Conservation (phyloP, 2,113 vertebrate species). For the rat (Rattus norvegicus) region DNA sequence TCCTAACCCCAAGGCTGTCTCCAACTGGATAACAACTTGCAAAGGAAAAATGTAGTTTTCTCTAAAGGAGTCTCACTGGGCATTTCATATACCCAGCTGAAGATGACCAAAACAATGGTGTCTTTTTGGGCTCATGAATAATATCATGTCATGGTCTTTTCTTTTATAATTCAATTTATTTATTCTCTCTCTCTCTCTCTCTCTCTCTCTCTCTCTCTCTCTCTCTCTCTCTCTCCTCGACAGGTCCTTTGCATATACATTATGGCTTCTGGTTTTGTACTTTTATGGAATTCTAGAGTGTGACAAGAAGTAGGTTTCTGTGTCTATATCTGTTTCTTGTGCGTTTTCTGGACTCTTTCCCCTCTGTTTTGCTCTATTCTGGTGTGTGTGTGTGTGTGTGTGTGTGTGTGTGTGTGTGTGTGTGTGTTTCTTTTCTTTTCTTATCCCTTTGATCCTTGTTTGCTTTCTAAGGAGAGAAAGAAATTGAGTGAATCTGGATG, state of each 20-base stretch:
- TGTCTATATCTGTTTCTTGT: background rate
- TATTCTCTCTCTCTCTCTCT: background rate
- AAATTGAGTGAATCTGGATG: background rate
- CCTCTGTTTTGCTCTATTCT: background rate
- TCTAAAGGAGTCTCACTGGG: background rate
- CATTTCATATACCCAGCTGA: background rate
- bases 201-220: background rate
- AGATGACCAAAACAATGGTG: background rate
- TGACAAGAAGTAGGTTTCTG: background rate
- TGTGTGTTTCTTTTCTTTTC: background rate
- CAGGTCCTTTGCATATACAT: background rate
- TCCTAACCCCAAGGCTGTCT: background rate
- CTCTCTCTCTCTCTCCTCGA: too few species aligned
- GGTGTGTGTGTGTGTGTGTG: background rate
- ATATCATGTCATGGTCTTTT: background rate
- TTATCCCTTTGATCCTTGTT: background rate
- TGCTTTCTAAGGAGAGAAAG: background rate
- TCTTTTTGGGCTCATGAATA: background rate
- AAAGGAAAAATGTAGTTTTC: background rate
- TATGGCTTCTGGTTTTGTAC: background rate
- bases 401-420: background rate
- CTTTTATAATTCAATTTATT: background rate
- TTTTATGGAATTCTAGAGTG: background rate
- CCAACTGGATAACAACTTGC: background rate
- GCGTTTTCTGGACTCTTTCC: background rate